Percentiles rank a stretch among this genome's conserved stretches.
Evolutionary conservation across 1,140 invertebrate genomes (phyloP).

Genomic region (Drosophila murphyi): DNA sequence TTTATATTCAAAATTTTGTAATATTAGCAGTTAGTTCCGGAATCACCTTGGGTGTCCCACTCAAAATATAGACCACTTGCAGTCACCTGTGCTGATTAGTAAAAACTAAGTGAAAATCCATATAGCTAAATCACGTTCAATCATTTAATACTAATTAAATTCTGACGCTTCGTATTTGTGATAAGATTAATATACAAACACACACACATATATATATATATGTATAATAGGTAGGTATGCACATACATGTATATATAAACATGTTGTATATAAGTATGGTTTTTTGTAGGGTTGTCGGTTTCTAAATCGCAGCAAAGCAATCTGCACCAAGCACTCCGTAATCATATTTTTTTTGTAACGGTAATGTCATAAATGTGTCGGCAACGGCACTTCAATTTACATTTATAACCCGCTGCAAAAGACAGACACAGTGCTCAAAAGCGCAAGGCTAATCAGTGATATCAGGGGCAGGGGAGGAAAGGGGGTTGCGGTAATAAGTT

Average conservation of each 20-base stretch:
- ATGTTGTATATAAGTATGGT: not conserved
- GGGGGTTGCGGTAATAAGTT: conserved; percentile 35
- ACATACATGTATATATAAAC: not conserved
- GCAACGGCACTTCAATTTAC: conserved; percentile 28
- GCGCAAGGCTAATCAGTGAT: conserved; percentile 39
- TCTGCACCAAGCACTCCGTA: conserved; percentile 17
- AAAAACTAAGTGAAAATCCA: conserved; percentile 49
- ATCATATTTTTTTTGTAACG: conserved; percentile 29
- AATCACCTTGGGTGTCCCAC: not conserved
- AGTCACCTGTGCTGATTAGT: conserved; percentile 47
- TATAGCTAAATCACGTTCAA: conserved; percentile 40
- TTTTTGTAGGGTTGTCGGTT: conserved; percentile 13
- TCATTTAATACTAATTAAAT: conserved; percentile 55
- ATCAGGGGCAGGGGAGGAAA: not conserved
- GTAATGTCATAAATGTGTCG: conserved; percentile 33
- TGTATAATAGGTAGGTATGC: not conserved
- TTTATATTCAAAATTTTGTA: not conserved
- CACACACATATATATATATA: not conserved
- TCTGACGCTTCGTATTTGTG: conserved; percentile 21
- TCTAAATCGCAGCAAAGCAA: conserved; percentile 32
- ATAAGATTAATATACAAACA: conserved; percentile 32
- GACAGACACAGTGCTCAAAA: conserved; percentile 12
- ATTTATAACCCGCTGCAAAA: conserved; percentile 39
- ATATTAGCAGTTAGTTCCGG: conserved; percentile 10
- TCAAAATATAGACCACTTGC: conserved; percentile 28